phyloP scores from a whole-genome alignment of 1,140 invertebrate species.

The Aphis craccivora region DNA sequence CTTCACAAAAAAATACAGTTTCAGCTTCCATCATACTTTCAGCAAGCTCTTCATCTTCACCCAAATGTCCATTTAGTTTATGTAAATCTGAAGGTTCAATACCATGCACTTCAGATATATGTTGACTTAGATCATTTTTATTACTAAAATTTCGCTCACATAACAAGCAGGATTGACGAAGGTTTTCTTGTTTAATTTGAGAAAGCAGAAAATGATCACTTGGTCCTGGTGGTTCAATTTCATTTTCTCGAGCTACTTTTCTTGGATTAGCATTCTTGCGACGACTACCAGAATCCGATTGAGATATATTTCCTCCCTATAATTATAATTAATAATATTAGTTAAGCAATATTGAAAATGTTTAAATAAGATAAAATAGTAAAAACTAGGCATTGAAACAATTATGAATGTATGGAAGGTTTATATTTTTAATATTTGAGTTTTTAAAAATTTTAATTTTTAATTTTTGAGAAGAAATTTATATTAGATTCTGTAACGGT shows the following conservation, averaged over 20 bases:
- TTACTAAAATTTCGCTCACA: slow-evolving; percentile 66
- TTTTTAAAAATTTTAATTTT: too few species aligned
- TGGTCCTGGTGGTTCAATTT: slow-evolving; percentile 13
- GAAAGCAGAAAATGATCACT: slow-evolving; percentile 35
- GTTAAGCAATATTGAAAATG: not conserved
- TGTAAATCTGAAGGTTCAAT: slow-evolving; percentile 63
- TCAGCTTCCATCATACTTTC: slow-evolving; percentile 63
- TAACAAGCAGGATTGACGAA: slow-evolving; percentile 63
- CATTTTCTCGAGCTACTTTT: slow-evolving; percentile 61
- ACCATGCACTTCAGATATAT: slow-evolving; percentile 66
- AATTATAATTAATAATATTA: not conserved
- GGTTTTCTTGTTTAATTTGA: slow-evolving; percentile 38
- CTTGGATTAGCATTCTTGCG: slow-evolving; percentile 62
- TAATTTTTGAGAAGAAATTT: too few species aligned
- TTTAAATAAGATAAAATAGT: not conserved
- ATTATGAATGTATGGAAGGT: not conserved
- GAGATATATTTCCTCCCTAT: slow-evolving; percentile 36
- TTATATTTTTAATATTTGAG: too few species aligned
- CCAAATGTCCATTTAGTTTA: slow-evolving; percentile 40
- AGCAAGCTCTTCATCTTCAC: slow-evolving; percentile 59
- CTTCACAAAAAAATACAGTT: slow-evolving; percentile 67
- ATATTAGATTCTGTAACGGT: too few species aligned
- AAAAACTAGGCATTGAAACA: not conserved
- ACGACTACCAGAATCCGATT: slow-evolving; percentile 58
- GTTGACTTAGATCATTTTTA: slow-evolving; percentile 65